phyloP scores from a whole-genome alignment of 1,140 invertebrate species.

The Armadillidium nasatum region DNA sequence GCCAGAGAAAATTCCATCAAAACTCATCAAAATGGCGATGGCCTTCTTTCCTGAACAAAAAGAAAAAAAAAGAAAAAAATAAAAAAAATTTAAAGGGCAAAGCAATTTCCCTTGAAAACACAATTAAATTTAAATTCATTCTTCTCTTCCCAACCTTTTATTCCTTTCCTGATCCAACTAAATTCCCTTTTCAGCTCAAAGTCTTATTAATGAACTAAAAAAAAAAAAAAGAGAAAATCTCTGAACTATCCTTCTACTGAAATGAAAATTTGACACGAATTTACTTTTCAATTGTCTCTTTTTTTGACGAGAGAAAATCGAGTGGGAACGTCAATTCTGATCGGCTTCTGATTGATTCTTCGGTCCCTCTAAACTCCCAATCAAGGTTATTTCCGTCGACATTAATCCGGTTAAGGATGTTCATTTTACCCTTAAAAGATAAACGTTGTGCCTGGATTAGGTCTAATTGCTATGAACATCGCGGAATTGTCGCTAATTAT shows the following conservation, averaged over 20 bases:
- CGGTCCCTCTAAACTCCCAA: not conserved
- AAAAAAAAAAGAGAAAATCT: not conserved
- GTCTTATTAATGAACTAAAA: not conserved
- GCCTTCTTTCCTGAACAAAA: too few species aligned
- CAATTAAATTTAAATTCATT: too few species aligned
- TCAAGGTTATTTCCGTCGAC: not conserved
- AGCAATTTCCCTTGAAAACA: too few species aligned
- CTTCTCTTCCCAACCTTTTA: too few species aligned
- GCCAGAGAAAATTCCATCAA: too few species aligned
- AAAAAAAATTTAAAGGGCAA: too few species aligned
- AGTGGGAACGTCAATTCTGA: not conserved
- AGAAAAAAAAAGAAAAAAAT: too few species aligned
- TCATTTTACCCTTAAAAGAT: slow-evolving; percentile 6
- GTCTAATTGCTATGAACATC: not conserved
- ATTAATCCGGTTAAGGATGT: slow-evolving; percentile 12
- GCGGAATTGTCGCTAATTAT: slow-evolving; percentile 8
- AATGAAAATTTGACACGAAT: not conserved
- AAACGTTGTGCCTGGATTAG: slow-evolving; percentile 2
- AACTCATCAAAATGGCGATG: too few species aligned
- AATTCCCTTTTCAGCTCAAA: too few species aligned
- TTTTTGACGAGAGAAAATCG: not conserved
- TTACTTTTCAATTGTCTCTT: not conserved
- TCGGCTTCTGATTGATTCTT: not conserved
- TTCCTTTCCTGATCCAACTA: too few species aligned
- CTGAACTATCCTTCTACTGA: not conserved